Percentiles rank a stretch among this genome's conserved stretches.
These are phyloP conservation scores for Oikopleura dioica DNA, from an alignment of 23 tunicate species.

Conservation along the genomic window DNA sequence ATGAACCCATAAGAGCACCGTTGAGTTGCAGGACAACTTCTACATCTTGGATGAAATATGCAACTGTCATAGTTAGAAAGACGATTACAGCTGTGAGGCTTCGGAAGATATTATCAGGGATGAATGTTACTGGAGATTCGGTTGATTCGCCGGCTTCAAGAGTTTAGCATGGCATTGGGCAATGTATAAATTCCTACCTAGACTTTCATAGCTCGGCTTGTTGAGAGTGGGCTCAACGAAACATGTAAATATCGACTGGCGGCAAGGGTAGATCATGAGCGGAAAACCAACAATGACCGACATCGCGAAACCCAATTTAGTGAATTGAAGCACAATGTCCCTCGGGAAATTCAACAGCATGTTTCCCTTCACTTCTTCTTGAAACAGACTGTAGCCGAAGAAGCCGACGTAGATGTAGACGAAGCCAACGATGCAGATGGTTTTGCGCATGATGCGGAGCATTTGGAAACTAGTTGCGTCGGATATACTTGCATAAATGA, in stretches of 20 bases:
- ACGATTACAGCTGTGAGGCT: slow-evolving; percentile 57
- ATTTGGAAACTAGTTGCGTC: slow-evolving; percentile 41
- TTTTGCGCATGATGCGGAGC: slow-evolving; percentile 32
- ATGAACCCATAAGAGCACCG: slow-evolving; percentile 96
- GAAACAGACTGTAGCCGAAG: slow-evolving; percentile 46
- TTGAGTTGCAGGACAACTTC: slow-evolving; percentile 54
- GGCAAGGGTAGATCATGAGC: slow-evolving; percentile 71
- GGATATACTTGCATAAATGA: slow-evolving; percentile 60
- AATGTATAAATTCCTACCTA: slow-evolving; percentile 42
- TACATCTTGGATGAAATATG: slow-evolving; percentile 53
- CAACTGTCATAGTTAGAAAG: slow-evolving; percentile 53
- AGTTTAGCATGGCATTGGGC: slow-evolving; percentile 31
- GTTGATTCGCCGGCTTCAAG: neutral
- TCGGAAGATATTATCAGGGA: slow-evolving; percentile 24
- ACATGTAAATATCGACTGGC: slow-evolving; percentile 66
- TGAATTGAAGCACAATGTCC: slow-evolving; percentile 26
- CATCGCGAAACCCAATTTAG: slow-evolving; percentile 62
- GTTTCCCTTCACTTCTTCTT: slow-evolving; percentile 40
- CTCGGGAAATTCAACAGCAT: slow-evolving; percentile 43
- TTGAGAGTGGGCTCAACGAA: slow-evolving; percentile 33
- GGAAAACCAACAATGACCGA: slow-evolving; percentile 96
- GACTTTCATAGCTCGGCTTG: slow-evolving; percentile 32
- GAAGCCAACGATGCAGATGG: slow-evolving; percentile 46
- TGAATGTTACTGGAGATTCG: neutral
- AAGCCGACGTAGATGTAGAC: slow-evolving; percentile 49